Base-by-base conservation (phyloP, 2,888 invertebrate species). In the Drosophila silvestris region DNA sequence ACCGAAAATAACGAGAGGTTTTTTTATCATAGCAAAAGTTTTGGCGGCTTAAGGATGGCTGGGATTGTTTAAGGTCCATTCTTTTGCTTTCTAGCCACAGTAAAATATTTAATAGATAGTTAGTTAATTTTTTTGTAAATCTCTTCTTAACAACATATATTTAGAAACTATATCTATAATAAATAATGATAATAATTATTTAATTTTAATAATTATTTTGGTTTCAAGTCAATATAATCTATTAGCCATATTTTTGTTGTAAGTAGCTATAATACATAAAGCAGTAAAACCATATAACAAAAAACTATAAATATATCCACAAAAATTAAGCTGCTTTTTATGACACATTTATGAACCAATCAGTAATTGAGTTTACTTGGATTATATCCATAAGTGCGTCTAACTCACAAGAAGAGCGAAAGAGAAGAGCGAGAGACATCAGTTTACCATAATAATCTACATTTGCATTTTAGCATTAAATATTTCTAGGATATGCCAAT, bases 241-340 rank as follows among this genome's bases (percentile, higher is more conserved):
- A 44, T 58, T 32, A 41, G 2, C 2, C 1, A 32, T 32, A 44
- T 32, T 32, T 44, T 9, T 10, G 5, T 16, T n/a, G 3, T 4
- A 16, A 41, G 16, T 5, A 47, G 4, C 19, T 22, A 0, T 6
- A 41, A 44, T 32, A 22, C 22, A 32, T 16, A 16, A 32, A 44
- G 32, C 58, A 32, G 10, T 32, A 32, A 41, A 58, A 41, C 2
- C 30, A 28, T 28, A 28, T 22, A 12, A 22, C 12, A 22, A 6
- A 19, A 32, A 22, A 41, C 14, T 12, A 39, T 52, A 28, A 30
- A 19, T 14, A 22, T 14, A 41, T 52, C 33, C 30, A 33, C 39
- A 52, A n/a, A 44, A 14, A 33, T 22, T 56, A 9, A 56, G 22
- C 14, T 39, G 39, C 0, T 30, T 63, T 68, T 68, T 51, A 68